These are phyloP conservation scores for Nasonia vitripennis DNA, from an alignment of 1,140 invertebrate species.

Conservation along the genomic window DNA sequence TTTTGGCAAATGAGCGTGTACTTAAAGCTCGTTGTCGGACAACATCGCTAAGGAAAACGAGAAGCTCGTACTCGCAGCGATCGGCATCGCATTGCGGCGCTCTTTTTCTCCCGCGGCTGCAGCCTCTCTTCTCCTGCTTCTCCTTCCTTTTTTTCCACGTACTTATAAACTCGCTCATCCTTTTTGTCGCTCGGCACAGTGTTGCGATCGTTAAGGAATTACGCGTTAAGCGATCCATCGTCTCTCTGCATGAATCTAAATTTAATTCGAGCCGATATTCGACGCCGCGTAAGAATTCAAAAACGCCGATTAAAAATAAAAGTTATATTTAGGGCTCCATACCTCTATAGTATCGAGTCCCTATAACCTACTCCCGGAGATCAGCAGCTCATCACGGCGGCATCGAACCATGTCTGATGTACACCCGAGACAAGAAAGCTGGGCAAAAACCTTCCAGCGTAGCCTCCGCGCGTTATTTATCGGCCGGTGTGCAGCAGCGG, in stretches of 20 bases:
- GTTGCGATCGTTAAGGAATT: too few relatives aligned
- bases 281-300: too few relatives aligned
- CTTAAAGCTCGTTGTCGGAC: constrained; percentile 22
- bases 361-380: neutral
- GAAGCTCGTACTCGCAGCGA: neutral
- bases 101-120: neutral
- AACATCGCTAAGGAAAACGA: neutral
- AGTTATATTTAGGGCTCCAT: neutral
- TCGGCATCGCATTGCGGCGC: constrained; percentile 12
- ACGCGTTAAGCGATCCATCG: neutral
- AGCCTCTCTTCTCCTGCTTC: neutral
- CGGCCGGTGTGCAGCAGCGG: neutral
- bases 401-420: neutral
- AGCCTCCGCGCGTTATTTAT: constrained; percentile 33
- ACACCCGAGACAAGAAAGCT: neutral
- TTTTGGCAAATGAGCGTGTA: constrained; percentile 45
- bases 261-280: neutral
- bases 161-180: neutral
- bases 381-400: neutral
- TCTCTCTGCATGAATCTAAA: neutral
- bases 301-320: neutral
- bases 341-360: too few relatives aligned
- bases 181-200: neutral
- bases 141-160: neutral
- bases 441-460: constrained; percentile 60